Evolutionary conservation across 1,140 invertebrate genomes (phyloP).

Genomic region (honey bee (Apis mellifera)): DNA sequence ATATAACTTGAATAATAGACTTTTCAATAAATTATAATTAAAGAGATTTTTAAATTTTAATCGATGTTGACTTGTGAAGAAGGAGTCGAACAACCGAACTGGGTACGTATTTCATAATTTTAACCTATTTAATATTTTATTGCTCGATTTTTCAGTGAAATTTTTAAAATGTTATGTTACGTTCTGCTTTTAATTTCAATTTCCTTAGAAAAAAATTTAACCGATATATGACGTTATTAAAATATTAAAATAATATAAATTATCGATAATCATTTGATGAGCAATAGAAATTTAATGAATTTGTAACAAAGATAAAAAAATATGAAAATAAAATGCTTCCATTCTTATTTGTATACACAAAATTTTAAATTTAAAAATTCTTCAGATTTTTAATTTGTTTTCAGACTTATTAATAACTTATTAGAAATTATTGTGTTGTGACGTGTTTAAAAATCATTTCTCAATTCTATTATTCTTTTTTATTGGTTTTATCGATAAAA

Average conservation of each 20-base stretch:
- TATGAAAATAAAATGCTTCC: neutral
- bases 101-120: slow-evolving; percentile 1
- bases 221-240: neutral
- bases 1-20: slow-evolving; percentile 5
- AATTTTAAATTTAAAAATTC: too few species aligned
- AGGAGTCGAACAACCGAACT: neutral
- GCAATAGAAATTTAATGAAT: slow-evolving; percentile 3
- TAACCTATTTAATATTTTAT: neutral
- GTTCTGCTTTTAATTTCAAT: neutral
- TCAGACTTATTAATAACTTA: neutral
- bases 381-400: too few species aligned
- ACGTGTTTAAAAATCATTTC: too few species aligned
- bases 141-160: neutral
- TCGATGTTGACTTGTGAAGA: neutral
- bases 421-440: too few species aligned
- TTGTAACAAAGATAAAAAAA: neutral
- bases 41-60: slow-evolving; percentile 25
- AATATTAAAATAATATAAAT: neutral
- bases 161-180: neutral
- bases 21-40: slow-evolving; percentile 24
- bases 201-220: neutral
- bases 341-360: slow-evolving; percentile 2
- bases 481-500: too few species aligned
- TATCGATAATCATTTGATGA: neutral
- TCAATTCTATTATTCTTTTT: too few species aligned